Percentiles rank a stretch among this genome's conserved stretches.
Evolutionary conservation across 2,797 vertebrate genomes (phyloP).

Genomic region (Numenius phaeopus): DNA sequence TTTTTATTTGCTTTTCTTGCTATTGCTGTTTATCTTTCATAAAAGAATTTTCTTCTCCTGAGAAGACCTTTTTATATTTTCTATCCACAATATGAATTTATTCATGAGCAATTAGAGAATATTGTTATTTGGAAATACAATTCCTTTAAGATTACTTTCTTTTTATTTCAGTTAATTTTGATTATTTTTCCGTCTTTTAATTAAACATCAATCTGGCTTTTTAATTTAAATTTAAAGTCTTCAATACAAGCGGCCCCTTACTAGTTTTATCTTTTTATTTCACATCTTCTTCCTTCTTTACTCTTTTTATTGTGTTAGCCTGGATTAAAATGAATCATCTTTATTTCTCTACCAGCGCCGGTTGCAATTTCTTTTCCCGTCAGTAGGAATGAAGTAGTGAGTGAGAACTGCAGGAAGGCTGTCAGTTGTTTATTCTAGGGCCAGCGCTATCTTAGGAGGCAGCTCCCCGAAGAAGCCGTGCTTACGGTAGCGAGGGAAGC

Average conservation of each 20-base stretch:
- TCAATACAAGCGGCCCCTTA: accelerated
- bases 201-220: neutral
- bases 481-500: neutral
- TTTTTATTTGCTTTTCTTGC: neutral
- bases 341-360: accelerated
- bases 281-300: neutral
- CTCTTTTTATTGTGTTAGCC: neutral
- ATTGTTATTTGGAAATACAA: neutral
- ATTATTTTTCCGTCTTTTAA: neutral
- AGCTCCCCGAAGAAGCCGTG: neutral
- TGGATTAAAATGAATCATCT: neutral
- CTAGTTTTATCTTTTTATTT: neutral
- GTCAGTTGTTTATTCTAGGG: neutral
- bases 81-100: neutral
- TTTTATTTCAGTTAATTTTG: neutral
- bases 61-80: neutral
- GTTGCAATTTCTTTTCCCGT: neutral
- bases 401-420: neutral
- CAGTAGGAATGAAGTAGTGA: neutral
- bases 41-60: neutral
- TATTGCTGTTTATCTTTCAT: neutral
- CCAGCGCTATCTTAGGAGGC: neutral
- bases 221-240: neutral
- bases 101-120: neutral
- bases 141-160: neutral